Conservation (phyloP, 2,888 invertebrate genomes). For the Drosophila stalkeri region DNA sequence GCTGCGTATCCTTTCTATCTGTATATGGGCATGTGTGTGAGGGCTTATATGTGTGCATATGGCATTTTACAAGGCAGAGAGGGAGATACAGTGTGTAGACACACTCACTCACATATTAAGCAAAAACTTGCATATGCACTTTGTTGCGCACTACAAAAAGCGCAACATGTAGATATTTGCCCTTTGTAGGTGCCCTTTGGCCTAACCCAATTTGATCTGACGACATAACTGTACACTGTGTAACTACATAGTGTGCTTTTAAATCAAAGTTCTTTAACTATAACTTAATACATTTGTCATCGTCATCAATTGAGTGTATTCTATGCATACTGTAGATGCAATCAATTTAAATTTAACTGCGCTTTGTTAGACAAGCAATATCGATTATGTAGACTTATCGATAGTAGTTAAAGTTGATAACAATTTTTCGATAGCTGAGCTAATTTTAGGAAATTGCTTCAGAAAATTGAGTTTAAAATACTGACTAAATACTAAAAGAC, state of each 20-base stretch:
- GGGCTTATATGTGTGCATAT: slow-evolving; percentile 30
- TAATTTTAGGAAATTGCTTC: too few relatives aligned
- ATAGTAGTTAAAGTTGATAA: not conserved
- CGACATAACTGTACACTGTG: not conserved
- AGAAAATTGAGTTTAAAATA: too few relatives aligned
- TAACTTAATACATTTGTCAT: not conserved
- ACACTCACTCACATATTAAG: slow-evolving; percentile 12
- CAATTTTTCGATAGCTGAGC: not conserved
- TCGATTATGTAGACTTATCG: not conserved
- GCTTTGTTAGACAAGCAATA: too few relatives aligned
- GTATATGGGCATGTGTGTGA: slow-evolving; percentile 5
- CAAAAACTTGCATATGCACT: slow-evolving; percentile 22
- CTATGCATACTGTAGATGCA: not conserved
- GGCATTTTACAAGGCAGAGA: slow-evolving; percentile 4
- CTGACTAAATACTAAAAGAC: too few relatives aligned
- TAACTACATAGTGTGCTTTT: not conserved
- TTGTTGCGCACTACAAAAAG: slow-evolving; percentile 12
- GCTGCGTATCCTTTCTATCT: slow-evolving; percentile 34
- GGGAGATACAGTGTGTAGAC: not conserved
- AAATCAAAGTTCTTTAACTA: slow-evolving; percentile 1
- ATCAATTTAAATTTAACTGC: not conserved
- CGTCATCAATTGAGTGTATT: not conserved
- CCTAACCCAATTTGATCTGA: slow-evolving; percentile 1
- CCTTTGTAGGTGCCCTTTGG: not conserved
- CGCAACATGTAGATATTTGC: slow-evolving; percentile 22